phyloP scores from a whole-genome alignment of 2,113 vertebrate species.

The Ovibos moschatus region DNA sequence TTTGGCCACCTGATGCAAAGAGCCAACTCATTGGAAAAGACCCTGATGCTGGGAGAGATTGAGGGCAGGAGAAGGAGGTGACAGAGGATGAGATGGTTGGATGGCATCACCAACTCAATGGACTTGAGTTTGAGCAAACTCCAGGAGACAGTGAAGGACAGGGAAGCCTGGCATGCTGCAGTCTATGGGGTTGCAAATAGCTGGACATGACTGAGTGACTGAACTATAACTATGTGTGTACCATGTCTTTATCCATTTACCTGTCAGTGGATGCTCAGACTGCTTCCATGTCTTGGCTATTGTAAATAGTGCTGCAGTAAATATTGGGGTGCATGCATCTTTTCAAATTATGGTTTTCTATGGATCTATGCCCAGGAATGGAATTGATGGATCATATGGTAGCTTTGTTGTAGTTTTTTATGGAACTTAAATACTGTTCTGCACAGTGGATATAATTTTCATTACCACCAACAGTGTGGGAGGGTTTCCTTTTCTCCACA shows the following conservation, averaged over 20 bases:
- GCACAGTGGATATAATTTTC: background rate
- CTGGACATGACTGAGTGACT: background rate
- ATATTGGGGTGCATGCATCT: background rate
- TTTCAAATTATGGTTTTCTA: background rate
- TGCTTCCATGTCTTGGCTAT: background rate
- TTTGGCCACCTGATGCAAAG: background rate
- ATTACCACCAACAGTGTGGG: background rate
- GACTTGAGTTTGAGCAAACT: background rate
- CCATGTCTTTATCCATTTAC: background rate
- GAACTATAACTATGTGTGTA: background rate
- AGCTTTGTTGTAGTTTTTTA: background rate
- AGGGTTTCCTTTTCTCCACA: background rate
- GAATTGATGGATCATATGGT: background rate
- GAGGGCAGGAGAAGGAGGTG: background rate
- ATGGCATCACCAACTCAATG: background rate
- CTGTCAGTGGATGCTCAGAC: background rate
- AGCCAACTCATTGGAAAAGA: background rate
- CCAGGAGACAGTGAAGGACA: background rate
- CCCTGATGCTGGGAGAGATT: background rate
- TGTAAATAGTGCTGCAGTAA: background rate
- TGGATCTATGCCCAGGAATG: background rate
- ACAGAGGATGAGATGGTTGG: background rate
- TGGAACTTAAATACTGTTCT: background rate
- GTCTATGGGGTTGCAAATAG: background rate
- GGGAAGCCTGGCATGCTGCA: background rate